Base-by-base conservation (phyloP, 37 sponge, comb jelly and placozoan genomes). In the Eunapius fragilis region DNA sequence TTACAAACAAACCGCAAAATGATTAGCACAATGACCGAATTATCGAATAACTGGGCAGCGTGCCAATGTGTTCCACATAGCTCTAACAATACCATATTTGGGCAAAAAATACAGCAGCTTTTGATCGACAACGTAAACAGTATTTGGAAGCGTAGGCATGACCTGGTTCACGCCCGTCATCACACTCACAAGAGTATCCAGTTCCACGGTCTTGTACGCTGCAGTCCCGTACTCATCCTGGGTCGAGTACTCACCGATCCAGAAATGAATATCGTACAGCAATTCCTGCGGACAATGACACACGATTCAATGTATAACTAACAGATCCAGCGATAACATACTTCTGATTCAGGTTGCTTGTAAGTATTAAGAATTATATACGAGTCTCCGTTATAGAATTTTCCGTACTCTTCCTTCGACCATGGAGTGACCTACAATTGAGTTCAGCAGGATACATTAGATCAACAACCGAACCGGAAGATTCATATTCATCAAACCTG, bases 181-280 rank as follows among this genome's bases (percentile, higher is more conserved):
- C 77, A 34, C 80, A 68, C 98, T 88, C 28, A 97, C 96, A 79
- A 97, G 93, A n/a, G 94, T 97, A 70, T 99, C 99, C 76, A 99
- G 80, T 81, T 99, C 99, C 32, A 99, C 99, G 0, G 99, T 99
- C 94, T 99, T 99, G 97, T 99, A 99, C 23, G 99, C 99, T 50
- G 99, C 99, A 14, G 97, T 97, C 2, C 99, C 99, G 72, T 96
- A 99, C 78, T 99, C 99, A 72, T 99, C 99, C 89, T 99, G 96
- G 25, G 95, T 90, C n/a, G 97, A 96, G 58, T 98, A 50, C 70
- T 84, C 74, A 0, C 99, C 99, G 80, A 99, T 96, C 99, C 99
- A 99, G 83, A 99, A 99, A 83, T 99, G 99, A 25, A 99, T 78
- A 74, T 99, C 99, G 71, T 95, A 95, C 74, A 83, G 81, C 28